Evolutionary conservation across 2,113 vertebrate species (phyloP).

Genomic region (Dinomys branickii): DNA sequence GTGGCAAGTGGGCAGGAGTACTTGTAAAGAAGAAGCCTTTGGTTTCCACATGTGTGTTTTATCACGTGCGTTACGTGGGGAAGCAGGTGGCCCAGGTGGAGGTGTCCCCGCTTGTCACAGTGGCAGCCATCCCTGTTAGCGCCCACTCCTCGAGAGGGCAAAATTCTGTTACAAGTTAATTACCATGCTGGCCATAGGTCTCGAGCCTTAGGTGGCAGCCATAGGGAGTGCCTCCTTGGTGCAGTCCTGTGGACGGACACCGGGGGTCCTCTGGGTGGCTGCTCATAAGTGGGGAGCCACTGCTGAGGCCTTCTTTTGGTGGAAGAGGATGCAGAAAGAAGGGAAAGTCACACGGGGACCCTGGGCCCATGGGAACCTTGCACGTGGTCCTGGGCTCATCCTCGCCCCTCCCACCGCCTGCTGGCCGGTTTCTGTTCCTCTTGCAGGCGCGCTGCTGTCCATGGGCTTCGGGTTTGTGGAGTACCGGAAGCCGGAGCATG

Average conservation of each 20-base stretch:
- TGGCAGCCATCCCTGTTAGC: not conserved
- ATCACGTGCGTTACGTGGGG: rapidly evolving
- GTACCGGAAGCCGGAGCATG: slow-evolving; percentile 91
- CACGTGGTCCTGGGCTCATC: rapidly evolving
- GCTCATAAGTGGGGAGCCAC: not conserved
- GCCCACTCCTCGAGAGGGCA: not conserved
- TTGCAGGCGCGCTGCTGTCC: slow-evolving; percentile 91
- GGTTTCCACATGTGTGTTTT: rapidly evolving
- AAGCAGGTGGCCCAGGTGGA: not conserved
- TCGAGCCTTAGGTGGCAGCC: not conserved
- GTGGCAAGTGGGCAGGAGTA: not conserved
- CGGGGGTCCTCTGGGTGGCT: not conserved
- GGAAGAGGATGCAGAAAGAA: not conserved
- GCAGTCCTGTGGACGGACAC: not conserved
- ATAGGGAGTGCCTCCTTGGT: not conserved
- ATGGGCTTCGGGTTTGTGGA: slow-evolving; percentile 99
- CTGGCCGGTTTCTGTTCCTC: not conserved
- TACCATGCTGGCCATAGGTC: not conserved
- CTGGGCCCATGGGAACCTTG: rapidly evolving
- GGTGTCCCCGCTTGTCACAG: rapidly evolving
- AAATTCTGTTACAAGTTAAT: slow-evolving; percentile 28
- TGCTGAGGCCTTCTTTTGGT: rapidly evolving
- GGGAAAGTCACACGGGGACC: rapidly evolving
- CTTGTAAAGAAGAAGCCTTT: not conserved
- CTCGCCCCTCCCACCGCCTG: rapidly evolving